Evolutionary conservation across 2,797 vertebrate species (phyloP).

Genomic region (Corythornis leucogaster): DNA sequence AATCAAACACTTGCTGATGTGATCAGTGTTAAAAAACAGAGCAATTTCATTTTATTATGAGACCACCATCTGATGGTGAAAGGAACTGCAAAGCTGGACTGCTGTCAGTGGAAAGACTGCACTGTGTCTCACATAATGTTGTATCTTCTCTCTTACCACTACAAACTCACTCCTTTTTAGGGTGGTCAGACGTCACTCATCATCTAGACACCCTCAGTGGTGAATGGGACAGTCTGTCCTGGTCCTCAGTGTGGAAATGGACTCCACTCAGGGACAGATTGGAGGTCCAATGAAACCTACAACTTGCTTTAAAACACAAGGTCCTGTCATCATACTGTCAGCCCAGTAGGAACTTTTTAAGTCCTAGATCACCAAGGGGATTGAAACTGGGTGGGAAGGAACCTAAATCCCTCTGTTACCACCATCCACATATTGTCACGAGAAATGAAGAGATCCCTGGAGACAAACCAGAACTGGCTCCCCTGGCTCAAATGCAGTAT

Average conservation of each 20-base stretch:
- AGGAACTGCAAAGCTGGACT: neutral
- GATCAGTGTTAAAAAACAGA: neutral
- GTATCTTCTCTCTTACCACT: neutral
- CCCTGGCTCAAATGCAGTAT: neutral
- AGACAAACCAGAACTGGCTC: neutral
- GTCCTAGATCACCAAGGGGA: neutral
- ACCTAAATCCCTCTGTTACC: neutral
- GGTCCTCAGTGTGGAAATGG: neutral
- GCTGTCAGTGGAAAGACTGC: neutral
- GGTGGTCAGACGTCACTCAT: neutral
- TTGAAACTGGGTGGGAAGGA: neutral
- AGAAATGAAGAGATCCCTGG: neutral
- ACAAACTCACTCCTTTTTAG: neutral
- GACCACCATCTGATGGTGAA: neutral
- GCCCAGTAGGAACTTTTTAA: neutral
- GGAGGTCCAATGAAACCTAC: neutral
- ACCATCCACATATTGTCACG: neutral
- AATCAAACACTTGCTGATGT: neutral
- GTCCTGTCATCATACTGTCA: neutral
- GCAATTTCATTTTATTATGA: neutral
- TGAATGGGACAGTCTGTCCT: neutral
- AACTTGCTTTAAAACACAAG: neutral
- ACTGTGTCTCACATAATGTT: neutral
- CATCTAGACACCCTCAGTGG: neutral
- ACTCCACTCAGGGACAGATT: neutral